Evolutionary conservation across 2,797 vertebrate species (phyloP), one percentile per base, ranked within the genome.

Genomic region (Crocodylus rhombifer): DNA sequence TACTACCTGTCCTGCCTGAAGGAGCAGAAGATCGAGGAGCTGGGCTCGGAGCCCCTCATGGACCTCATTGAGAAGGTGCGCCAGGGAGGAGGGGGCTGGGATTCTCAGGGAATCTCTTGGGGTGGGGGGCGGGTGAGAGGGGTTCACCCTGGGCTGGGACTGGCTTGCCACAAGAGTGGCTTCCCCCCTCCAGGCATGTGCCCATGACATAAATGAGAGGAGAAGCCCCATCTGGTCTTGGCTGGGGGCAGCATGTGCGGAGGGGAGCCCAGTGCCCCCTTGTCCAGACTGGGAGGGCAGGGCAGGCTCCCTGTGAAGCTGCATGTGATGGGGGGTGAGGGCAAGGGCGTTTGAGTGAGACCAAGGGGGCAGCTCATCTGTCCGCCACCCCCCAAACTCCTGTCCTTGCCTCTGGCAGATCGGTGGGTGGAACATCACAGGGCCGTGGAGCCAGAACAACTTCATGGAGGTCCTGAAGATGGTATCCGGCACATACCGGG

Each of bases 1-100:
- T 99, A 99, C 97, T 99, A 99, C 96, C 96, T 99, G 91, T 99
- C 99, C 91, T 99, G 99, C 96, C 98, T 99, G 73, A 99, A 98
- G 96, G 98, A 99, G 65, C 99, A 98, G 94, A 98, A 96, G 67
- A 99, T 99, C 4, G 99, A 99, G 89, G 99, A 99, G 75, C 98
- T 99, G 84, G 99, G 99, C 36, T 98, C 99, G 58, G 98, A 98
- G 97, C 99, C 99, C 0, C 98, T 99, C 12, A 94, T 98, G 5
- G 98, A 99, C 94, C 99, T 99, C 93, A 99, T 99, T 3, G 93
- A 98, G 95, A 99, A 99, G 98, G 99, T 99, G 96, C 91, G 96
- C 30, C 12, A 4, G 33, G 4, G 17, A 63, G 6, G 57, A 51
- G 42, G 42, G 42, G 42, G 42, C 42, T 51, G 42, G 42, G 42